These are phyloP conservation scores for Drosophila carrolli DNA, from an alignment of 1,140 invertebrate species.

Conservation along the genomic window DNA sequence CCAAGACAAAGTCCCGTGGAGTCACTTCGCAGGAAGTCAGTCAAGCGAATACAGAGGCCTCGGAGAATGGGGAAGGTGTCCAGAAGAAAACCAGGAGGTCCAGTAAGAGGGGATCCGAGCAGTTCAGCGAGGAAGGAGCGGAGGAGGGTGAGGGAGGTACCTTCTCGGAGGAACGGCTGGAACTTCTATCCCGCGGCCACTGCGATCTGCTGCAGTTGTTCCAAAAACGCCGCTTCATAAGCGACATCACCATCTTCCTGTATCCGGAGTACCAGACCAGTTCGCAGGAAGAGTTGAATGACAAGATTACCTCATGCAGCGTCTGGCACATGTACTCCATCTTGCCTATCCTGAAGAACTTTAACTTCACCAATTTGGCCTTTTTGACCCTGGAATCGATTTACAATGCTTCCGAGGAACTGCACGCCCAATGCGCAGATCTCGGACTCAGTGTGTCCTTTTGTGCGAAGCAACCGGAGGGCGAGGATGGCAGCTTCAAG, in stretches of 20 bases:
- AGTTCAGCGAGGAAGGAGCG: neutral
- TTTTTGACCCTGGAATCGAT: conserved; percentile 71
- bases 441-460: conserved; percentile 57
- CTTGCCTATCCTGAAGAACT: conserved; percentile 65
- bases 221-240: conserved; percentile 55
- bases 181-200: conserved; percentile 62
- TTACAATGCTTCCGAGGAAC: conserved; percentile 52
- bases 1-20: neutral
- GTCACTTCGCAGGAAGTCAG: neutral
- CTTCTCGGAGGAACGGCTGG: conserved; percentile 40
- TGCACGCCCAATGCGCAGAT: conserved; percentile 26
- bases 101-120: neutral
- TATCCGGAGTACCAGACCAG: conserved; percentile 51
- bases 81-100: neutral
- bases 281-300: neutral
- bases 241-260: conserved; percentile 48
- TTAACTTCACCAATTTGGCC: conserved; percentile 58
- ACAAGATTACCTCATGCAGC: conserved; percentile 46
- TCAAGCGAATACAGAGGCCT: neutral
- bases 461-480: conserved; percentile 19
- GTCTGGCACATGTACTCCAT: conserved; percentile 78
- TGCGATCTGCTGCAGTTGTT: conserved; percentile 74
- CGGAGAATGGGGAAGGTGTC: neutral
- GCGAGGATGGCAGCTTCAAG: neutral
- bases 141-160: conserved; percentile 28